Evolutionary conservation across 2,888 invertebrate genomes (phyloP).

Genomic region (Dicyrtoma fusca): DNA sequence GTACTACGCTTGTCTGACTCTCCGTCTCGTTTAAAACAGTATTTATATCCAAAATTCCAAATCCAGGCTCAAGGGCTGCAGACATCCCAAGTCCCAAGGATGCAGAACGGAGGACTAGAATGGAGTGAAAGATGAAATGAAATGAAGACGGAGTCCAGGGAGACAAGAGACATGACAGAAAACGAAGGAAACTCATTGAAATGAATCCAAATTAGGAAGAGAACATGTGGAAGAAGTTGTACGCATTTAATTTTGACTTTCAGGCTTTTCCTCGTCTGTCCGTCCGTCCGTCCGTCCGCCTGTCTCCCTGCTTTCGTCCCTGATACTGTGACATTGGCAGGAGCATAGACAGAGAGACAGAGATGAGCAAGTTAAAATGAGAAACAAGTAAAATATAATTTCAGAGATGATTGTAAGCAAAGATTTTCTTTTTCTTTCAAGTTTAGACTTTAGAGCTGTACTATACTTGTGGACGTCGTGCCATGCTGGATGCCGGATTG

Average conservation of each 20-base stretch:
- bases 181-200: slow-evolving; percentile 24
- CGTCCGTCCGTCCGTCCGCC: too few species aligned
- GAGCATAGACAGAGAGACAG: too few species aligned
- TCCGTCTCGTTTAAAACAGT: neutral
- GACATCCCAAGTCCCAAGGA: neutral
- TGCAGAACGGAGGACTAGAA: neutral
- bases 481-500: neutral
- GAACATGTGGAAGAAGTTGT: slow-evolving; percentile 21
- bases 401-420: too few species aligned
- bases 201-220: slow-evolving; percentile 30
- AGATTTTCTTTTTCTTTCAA: neutral
- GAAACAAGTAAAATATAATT: too few species aligned
- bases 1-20: too few species aligned
- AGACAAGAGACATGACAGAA: neutral
- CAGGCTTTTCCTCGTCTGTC: too few species aligned
- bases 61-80: neutral
- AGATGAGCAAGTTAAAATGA: too few species aligned
- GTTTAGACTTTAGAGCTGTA: too few species aligned
- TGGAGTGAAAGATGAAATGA: neutral
- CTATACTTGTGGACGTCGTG: too few species aligned
- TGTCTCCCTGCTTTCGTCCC: too few species aligned
- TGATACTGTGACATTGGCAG: too few species aligned
- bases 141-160: neutral
- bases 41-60: neutral
- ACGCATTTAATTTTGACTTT: too few species aligned